A percentile compares a stretch with the other conserved stretches of the same genome.
Evolutionary conservation across 2,888 invertebrate species (phyloP).

Genomic region (Drosophila limbata): DNA sequence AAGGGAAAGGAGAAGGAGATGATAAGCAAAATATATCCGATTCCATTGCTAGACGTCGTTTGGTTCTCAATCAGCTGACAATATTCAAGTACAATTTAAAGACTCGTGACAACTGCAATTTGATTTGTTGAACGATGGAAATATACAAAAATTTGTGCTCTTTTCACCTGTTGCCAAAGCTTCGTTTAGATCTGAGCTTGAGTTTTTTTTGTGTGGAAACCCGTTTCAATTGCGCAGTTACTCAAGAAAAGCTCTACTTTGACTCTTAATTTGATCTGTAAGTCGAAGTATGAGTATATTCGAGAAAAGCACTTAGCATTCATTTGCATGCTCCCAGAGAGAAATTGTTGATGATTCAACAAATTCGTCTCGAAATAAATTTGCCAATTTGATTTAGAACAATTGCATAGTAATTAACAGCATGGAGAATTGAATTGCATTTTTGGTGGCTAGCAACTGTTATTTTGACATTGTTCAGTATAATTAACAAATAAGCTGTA

Average conservation of each 20-base stretch:
- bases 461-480: conserved; percentile 19
- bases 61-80: conserved; percentile 36
- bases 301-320: background rate
- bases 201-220: conserved; percentile 27
- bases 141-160: conserved; percentile 2
- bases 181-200: conserved; percentile 27
- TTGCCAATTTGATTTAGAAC: conserved; percentile 28
- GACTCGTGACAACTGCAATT: conserved; percentile 6
- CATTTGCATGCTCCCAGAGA: conserved; percentile 7
- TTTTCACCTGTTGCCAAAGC: conserved; percentile 14
- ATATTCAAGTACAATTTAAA: conserved; percentile 11
- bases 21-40: conserved; percentile 3
- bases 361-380: conserved; percentile 7
- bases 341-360: conserved; percentile 8
- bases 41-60: background rate
- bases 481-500: conserved; percentile 15
- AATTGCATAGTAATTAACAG: conserved; percentile 29
- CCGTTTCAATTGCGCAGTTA: conserved; percentile 66
- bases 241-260: conserved; percentile 19
- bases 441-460: conserved; percentile 18
- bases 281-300: background rate
- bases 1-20: background rate
- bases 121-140: conserved; percentile 1
- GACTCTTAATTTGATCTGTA: background rate
- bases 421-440: conserved; percentile 26